phyloP scores from a whole-genome alignment of 2,888 invertebrate species.

The Strigamia transsilvanica region DNA sequence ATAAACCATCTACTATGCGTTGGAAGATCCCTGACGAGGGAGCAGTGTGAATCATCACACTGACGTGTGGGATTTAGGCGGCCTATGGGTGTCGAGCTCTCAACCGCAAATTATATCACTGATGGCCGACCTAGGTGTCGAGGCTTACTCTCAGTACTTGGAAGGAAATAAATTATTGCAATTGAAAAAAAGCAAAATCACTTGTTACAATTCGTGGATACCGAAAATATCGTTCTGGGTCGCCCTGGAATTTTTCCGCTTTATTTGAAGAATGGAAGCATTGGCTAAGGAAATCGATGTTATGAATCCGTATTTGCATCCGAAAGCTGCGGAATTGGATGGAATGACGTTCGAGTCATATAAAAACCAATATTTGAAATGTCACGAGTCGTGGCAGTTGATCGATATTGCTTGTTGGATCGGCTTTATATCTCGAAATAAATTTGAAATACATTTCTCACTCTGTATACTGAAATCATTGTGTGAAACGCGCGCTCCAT shows the following conservation, averaged over 20 bases:
- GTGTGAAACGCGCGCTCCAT: no score
- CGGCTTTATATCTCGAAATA: no score
- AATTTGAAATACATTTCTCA: no score
- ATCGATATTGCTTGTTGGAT: conserved; percentile 48
- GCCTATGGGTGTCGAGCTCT: conserved; percentile 34
- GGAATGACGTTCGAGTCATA: conserved; percentile 33
- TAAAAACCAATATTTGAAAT: conserved; percentile 33
- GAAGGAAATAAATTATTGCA: not conserved
- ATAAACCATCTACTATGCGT: no score
- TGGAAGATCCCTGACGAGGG: no score
- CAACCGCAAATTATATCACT: conserved; percentile 1
- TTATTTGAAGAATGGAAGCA: not conserved
- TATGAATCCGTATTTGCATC: not conserved
- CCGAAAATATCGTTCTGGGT: conserved; percentile 4
- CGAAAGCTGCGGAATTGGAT: conserved; percentile 23
- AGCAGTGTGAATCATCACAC: not conserved
- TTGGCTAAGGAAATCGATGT: conserved; percentile 30
- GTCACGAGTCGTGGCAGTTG: not conserved
- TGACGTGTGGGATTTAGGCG: conserved; percentile 42
- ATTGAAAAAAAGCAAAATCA: not conserved
- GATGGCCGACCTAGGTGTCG: not conserved
- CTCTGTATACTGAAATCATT: no score
- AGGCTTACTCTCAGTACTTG: not conserved
- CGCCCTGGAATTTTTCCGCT: not conserved
- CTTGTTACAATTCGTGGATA: not conserved